Evolutionary conservation across 35 echinoderm and acorn worm genomes (phyloP).

Genomic region (Heliocidaris tuberculata): DNA sequence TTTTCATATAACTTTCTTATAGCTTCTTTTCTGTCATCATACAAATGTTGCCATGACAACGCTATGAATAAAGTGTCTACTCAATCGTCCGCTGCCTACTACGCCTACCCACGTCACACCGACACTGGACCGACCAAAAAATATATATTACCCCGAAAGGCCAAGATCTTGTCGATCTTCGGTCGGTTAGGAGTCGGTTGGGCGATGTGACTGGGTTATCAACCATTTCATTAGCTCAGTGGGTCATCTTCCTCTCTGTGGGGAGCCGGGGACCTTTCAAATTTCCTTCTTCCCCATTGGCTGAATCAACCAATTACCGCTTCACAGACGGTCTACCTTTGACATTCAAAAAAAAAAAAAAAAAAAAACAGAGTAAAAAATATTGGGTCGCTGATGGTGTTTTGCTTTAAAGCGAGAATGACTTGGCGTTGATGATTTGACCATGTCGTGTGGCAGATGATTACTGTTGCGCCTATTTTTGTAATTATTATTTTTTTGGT

Average conservation of each 20-base stretch:
- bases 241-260: not conserved
- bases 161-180: no score
- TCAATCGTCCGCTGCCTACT: no score
- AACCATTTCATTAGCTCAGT: not conserved
- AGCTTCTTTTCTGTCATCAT: no score
- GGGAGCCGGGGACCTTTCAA: not conserved
- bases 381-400: not conserved
- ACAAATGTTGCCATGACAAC: no score
- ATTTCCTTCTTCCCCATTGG: not conserved
- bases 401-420: not conserved
- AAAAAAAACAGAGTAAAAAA: not conserved
- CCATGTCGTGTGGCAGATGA: not conserved
- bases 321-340: not conserved
- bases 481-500: no score
- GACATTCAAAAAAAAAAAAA: not conserved
- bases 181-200: not conserved
- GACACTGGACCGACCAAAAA: not conserved
- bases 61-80: no score
- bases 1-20: not conserved
- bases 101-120: not conserved
- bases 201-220: not conserved
- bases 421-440: not conserved
- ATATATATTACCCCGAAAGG: not conserved
- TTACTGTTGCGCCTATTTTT: not conserved
- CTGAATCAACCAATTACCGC: not conserved